phyloP scores from a whole-genome alignment of 2,113 vertebrate species.

The Macquaria ambigua region DNA sequence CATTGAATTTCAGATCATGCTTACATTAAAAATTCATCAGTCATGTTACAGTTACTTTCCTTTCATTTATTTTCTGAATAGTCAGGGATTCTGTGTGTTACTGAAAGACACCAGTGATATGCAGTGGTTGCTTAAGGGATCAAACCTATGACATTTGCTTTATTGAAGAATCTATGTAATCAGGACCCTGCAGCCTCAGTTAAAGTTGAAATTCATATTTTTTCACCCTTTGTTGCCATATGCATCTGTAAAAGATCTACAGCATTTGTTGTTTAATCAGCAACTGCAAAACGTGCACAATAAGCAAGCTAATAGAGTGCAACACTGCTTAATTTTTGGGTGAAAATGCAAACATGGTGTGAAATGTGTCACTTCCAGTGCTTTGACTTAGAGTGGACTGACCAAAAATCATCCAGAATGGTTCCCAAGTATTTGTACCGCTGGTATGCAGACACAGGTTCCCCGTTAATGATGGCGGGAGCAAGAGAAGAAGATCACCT shows the following conservation, averaged over 20 bases:
- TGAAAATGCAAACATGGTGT: not conserved
- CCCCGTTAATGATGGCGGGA: no score
- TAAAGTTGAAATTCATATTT: not conserved
- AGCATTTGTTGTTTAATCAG: not conserved
- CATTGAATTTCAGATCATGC: slow-evolving; percentile 2
- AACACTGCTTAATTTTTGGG: not conserved
- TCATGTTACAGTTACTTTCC: not conserved
- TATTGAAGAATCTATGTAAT: not conserved
- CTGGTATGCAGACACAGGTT: no score
- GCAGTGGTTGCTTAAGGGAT: not conserved
- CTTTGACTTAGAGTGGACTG: not conserved
- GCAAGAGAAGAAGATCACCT: no score
- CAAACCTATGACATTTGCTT: not conserved
- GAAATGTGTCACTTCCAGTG: not conserved
- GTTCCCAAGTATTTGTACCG: no score
- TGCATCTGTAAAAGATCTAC: not conserved
- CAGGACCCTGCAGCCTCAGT: not conserved
- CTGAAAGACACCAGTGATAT: not conserved
- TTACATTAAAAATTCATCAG: not conserved
- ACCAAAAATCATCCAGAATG: not conserved
- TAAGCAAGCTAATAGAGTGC: not conserved
- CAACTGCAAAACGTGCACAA: not conserved
- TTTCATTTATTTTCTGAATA: not conserved
- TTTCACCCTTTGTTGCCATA: no score
- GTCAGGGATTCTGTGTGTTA: not conserved